phyloP scores from a whole-genome alignment of 2,797 vertebrate genomes.

The Premnoplex brunnescens region DNA sequence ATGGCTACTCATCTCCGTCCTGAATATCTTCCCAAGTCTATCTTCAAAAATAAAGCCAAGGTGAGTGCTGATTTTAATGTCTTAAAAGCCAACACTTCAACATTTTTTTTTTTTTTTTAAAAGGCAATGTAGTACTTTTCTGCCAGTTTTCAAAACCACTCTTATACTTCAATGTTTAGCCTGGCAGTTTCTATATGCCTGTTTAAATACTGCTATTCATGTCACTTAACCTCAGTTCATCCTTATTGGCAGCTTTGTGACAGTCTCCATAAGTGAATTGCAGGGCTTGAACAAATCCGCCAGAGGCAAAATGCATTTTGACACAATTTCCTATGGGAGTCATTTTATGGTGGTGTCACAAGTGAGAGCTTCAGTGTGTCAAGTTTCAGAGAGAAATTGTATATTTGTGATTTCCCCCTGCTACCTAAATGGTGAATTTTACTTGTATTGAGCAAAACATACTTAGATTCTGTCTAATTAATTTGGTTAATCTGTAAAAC shows the following conservation, averaged over 20 bases:
- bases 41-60: conserved; percentile 43
- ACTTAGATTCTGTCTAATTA: neutral
- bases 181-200: neutral
- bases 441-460: neutral
- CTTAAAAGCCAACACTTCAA: no score
- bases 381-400: neutral
- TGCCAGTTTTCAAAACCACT: neutral
- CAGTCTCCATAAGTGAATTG: neutral
- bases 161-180: neutral
- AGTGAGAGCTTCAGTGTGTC: neutral
- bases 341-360: neutral
- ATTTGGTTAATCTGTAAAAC: neutral
- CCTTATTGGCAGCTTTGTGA: neutral
- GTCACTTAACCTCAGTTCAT: neutral
- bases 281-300: neutral
- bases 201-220: neutral
- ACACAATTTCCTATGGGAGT: neutral
- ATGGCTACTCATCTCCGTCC: conserved; percentile 12
- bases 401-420: neutral
- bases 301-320: neutral
- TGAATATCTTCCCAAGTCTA: conserved; percentile 28
- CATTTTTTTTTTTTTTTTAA: neutral
- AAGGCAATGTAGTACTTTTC: neutral
- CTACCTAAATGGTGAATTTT: neutral
- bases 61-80: neutral